These are phyloP conservation scores for Zelostemma sp. DNA, from an alignment of 1,140 invertebrate genomes.

Conservation along the genomic window DNA sequence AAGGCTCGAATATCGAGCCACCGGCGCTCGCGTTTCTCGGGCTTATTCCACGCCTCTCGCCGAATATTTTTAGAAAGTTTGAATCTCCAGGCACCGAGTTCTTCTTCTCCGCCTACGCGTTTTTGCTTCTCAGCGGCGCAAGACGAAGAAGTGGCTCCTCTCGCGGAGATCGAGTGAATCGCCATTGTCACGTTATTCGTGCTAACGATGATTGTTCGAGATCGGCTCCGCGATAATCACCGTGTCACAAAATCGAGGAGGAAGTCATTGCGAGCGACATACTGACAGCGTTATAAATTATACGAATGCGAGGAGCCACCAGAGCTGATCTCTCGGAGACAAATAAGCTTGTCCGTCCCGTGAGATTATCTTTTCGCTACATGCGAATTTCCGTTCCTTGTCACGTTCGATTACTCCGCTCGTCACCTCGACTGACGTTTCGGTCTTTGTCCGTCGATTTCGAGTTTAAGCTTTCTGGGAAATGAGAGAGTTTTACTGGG, in stretches of 20 bases:
- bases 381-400: conserved; percentile 18
- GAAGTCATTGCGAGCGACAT: conserved; percentile 67
- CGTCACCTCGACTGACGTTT: too few relatives aligned
- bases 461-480: too few relatives aligned
- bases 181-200: conserved; percentile 68
- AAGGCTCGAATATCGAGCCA: background rate
- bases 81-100: conserved; percentile 22
- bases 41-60: too few relatives aligned
- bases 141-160: conserved; percentile 43
- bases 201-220: conserved; percentile 67
- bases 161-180: conserved; percentile 54
- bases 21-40: background rate
- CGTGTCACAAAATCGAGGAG: conserved; percentile 67
- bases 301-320: background rate
- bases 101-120: conserved; percentile 14
- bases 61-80: conserved; percentile 37
- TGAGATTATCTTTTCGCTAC: conserved; percentile 32
- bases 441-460: too few relatives aligned
- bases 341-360: conserved; percentile 15
- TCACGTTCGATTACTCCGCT: conserved; percentile 12
- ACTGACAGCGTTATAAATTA: conserved; percentile 66
- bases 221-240: conserved; percentile 63
- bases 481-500: too few relatives aligned
- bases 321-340: background rate
- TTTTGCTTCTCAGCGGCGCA: conserved; percentile 39